Base-by-base conservation (phyloP, 2,113 vertebrate species). In the Micronisus gabar region DNA sequence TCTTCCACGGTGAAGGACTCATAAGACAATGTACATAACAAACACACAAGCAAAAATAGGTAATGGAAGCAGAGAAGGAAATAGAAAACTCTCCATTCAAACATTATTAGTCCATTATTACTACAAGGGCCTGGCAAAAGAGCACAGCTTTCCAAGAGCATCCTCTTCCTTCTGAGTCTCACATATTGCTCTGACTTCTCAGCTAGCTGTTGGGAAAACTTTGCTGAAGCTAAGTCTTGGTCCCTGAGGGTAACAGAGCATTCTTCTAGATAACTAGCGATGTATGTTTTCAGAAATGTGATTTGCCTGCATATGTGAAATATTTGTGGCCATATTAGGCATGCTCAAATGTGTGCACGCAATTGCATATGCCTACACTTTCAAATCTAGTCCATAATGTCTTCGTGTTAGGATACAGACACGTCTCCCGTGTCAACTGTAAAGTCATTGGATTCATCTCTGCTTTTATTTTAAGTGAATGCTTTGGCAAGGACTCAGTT, bases 271-370 rank as follows among this genome's bases (percentile, higher is more conserved):
- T 89, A 92, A 72, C 52, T 89, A 88, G 25, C 2, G 2, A 68
- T 79, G 52, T 38, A 21, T 84, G 86, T 61, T 92, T 88, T 81
- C 43, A 89, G 72, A 93, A 84, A 78, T 56, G 26, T 56, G 20
- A 86, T 95, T 95, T 96, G 36, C 56, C 34, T 78, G 73, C 91
- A 75, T 88, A 58, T 63, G 68, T 81, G 62, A 86, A 88, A 94
- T 95, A 91, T 79, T 95, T 96, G 91, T 96, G 94, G 86, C 52
- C 73, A 6, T 89, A 86, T 75, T 89, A 91, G 38, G 52, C 91
- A 89, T 79, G 80, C 53, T 95, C 2, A 53, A 62, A 63, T 75
- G 41, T 63, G 67, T 79, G 52, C 86, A 89, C 0, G 9, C 82
- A 93, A 93, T 25, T 76, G 30, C 23, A 43, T 40, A 34, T 68